phyloP scores from a whole-genome alignment of 2,797 vertebrate genomes.

The Furcifer pardalis region DNA sequence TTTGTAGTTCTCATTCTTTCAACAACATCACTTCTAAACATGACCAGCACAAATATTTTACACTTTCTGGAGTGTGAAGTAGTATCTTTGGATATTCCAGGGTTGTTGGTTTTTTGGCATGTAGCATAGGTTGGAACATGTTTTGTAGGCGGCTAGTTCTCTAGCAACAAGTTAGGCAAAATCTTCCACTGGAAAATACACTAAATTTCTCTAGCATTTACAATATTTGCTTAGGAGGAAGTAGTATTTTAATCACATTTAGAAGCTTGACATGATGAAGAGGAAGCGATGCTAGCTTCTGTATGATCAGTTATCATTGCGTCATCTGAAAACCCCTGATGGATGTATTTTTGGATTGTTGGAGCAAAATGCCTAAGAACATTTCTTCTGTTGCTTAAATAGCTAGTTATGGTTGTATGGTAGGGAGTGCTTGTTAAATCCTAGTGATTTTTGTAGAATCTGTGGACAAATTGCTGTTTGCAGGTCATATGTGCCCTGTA shows the following conservation, averaged over 20 bases:
- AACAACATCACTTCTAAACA: not conserved
- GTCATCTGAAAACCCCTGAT: not conserved
- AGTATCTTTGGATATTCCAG: not conserved
- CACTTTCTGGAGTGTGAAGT: not conserved
- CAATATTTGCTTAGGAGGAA: constrained; percentile 19
- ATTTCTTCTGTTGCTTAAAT: constrained; percentile 1
- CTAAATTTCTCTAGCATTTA: not conserved
- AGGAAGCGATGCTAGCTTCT: not conserved
- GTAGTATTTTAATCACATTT: constrained; percentile 10
- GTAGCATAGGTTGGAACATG: not conserved
- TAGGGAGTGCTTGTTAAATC: not conserved
- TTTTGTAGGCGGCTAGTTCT: not conserved
- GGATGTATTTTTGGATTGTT: not conserved
- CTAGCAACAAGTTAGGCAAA: not conserved
- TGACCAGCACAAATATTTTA: not conserved
- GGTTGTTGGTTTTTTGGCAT: not conserved
- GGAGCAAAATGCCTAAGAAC: not conserved
- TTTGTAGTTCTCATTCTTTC: not conserved
- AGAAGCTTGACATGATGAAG: not conserved
- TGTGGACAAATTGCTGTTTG: no score
- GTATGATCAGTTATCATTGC: not conserved
- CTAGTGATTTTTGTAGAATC: not conserved
- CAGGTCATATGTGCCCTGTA: no score
- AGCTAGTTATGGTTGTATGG: not conserved
- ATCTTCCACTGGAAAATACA: not conserved